Conservation (phyloP, 2,797 vertebrate genomes). For the Acanthurus leucopareius region DNA sequence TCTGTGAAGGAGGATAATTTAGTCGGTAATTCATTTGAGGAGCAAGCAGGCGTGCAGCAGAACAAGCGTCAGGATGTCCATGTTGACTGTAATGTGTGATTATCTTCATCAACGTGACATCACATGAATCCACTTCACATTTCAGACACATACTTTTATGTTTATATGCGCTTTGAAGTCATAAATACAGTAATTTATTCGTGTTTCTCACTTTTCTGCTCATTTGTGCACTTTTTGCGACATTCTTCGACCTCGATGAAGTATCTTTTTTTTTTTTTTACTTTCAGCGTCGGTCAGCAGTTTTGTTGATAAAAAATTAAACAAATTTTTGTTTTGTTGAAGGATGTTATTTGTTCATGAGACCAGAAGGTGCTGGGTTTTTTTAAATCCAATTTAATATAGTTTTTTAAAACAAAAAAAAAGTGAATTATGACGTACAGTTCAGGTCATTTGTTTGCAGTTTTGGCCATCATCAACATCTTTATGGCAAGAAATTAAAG, state of each 20-base stretch:
- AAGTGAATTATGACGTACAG: not conserved
- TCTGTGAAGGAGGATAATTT: conserved; percentile 63
- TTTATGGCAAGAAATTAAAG: too few relatives aligned
- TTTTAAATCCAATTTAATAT: not conserved
- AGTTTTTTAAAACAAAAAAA: not conserved
- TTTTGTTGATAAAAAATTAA: conserved; percentile 9
- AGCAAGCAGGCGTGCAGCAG: conserved; percentile 45
- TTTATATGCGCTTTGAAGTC: too few relatives aligned
- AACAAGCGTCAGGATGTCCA: conserved; percentile 34
- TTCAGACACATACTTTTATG: too few relatives aligned
- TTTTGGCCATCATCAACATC: not conserved
- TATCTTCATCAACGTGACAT: conserved; percentile 34
- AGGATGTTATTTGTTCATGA: not conserved
- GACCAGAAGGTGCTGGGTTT: not conserved
- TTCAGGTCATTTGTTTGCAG: not conserved
- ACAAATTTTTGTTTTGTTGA: not conserved
- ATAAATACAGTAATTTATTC: too few relatives aligned
- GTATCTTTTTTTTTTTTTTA: too few relatives aligned
- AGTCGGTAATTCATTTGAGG: conserved; percentile 48
- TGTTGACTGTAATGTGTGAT: conserved; percentile 48
- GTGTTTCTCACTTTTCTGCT: too few relatives aligned
- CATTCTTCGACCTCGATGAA: too few relatives aligned
- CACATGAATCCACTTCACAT: too few relatives aligned
- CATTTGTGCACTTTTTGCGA: too few relatives aligned
- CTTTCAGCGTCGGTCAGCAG: not conserved